Percentiles rank a stretch among this genome's conserved stretches.
Conservation (phyloP, 2,888 invertebrate species). For the Apamea crenata region DNA sequence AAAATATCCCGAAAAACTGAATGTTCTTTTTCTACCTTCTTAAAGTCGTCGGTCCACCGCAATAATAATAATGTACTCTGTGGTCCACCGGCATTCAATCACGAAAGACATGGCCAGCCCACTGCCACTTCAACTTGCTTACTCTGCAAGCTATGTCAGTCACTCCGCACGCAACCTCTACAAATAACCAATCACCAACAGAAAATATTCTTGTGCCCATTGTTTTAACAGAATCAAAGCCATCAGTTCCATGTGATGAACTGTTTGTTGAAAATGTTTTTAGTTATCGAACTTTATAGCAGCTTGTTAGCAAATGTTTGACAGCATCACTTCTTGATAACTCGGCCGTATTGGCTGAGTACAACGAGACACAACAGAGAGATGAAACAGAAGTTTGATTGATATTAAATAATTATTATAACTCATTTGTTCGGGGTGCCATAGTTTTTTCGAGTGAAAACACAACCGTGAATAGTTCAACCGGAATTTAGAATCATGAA, state of each 20-base stretch:
- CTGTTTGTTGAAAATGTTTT: conserved; percentile 56
- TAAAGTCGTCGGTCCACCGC: too few relatives aligned
- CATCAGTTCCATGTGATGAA: conserved; percentile 32
- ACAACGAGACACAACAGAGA: background rate
- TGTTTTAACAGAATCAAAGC: conserved; percentile 45
- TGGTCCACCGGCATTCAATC: too few relatives aligned
- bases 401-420: background rate
- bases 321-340: conserved; percentile 64
- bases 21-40: too few relatives aligned
- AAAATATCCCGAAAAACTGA: background rate
- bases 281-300: conserved; percentile 54
- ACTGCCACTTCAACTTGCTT: too few relatives aligned
- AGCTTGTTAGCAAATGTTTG: conserved; percentile 63
- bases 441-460: too few relatives aligned
- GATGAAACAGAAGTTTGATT: conserved; percentile 28
- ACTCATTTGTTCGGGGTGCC: background rate
- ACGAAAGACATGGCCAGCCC: too few relatives aligned
- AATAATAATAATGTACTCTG: too few relatives aligned
- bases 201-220: conserved; percentile 19
- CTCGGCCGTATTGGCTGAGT: conserved; percentile 43
- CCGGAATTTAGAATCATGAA: too few relatives aligned
- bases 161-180: conserved; percentile 11
- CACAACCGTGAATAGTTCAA: too few relatives aligned
- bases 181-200: conserved; percentile 24
- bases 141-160: too few relatives aligned